Evolutionary conservation across 2,888 invertebrate genomes (phyloP).

Genomic region (Acronicta psi): DNA sequence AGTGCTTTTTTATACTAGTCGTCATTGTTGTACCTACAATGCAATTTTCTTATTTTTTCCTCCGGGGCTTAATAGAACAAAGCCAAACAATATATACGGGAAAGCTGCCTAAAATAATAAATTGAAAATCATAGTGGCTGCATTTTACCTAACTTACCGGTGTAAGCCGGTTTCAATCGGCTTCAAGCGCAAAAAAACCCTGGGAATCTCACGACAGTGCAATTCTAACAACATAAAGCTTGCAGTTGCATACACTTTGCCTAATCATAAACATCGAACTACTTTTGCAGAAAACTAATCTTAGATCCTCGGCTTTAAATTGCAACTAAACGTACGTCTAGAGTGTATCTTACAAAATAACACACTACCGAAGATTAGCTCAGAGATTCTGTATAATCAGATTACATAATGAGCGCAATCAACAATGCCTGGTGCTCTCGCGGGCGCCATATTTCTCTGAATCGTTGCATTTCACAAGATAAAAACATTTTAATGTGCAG

Average conservation of each 20-base stretch:
- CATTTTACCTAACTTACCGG: conserved; percentile 10
- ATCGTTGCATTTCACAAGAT: conserved; percentile 45
- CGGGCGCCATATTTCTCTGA: conserved; percentile 40
- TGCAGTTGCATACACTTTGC: conserved; percentile 29
- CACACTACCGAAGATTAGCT: conserved; percentile 55
- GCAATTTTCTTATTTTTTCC: no score
- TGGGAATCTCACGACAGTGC: conserved; percentile 11
- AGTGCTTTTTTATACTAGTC: no score
- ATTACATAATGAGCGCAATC: conserved; percentile 56
- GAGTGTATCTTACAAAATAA: conserved; percentile 54
- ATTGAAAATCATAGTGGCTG: no score
- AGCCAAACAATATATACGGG: no score
- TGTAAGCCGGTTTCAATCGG: conserved; percentile 26
- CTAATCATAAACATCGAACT: conserved; percentile 38
- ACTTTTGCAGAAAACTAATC: conserved; percentile 39
- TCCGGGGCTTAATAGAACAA: no score
- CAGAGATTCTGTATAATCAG: conserved; percentile 58
- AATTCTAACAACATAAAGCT: conserved; percentile 24
- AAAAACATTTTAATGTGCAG: conserved; percentile 48
- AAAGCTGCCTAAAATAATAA: no score
- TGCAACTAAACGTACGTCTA: conserved; percentile 43
- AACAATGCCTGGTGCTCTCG: conserved; percentile 48
- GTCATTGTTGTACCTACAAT: no score
- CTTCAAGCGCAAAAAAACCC: conserved; percentile 19
- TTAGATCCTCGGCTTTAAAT: conserved; percentile 40